Evolutionary conservation across 2,888 invertebrate genomes (phyloP).

Genomic region (Dione vanillae): DNA sequence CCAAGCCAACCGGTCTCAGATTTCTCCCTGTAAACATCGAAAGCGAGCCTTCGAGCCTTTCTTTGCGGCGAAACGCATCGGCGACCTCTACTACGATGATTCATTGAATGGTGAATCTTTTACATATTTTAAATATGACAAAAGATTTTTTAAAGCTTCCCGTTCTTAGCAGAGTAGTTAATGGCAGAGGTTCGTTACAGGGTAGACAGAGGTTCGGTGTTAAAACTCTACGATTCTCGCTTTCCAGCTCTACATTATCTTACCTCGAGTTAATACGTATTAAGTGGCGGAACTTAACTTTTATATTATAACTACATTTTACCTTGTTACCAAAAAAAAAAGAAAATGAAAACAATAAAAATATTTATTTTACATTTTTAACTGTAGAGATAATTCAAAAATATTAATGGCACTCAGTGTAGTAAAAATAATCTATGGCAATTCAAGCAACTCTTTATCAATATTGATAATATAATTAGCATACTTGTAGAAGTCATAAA

Average conservation of each 20-base stretch:
- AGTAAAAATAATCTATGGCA: not conserved
- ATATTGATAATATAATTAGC: not conserved
- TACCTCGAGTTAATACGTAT: not conserved
- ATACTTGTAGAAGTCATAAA: not conserved
- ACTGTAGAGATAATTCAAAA: not conserved
- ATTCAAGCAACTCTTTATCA: not conserved
- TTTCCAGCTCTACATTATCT: not conserved
- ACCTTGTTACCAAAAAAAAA: not conserved
- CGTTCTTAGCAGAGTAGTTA: too few species aligned
- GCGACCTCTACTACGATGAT: conserved; percentile 58
- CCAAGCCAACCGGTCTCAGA: conserved; percentile 69
- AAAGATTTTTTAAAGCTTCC: not conserved
- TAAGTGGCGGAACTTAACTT: not conserved
- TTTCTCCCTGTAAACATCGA: conserved; percentile 83
- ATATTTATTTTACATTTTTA: not conserved
- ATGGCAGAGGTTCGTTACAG: too few species aligned
- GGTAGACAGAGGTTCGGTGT: not conserved
- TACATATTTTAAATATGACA: too few species aligned
- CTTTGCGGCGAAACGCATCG: conserved; percentile 74
- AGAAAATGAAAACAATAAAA: not conserved
- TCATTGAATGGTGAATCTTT: too few species aligned
- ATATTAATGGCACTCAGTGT: not conserved
- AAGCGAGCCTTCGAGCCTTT: conserved; percentile 79
- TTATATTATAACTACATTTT: too few species aligned
- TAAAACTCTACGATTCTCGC: not conserved